Evolutionary conservation across 64 coral and sea anemone species (phyloP).

Genomic region (Actinia tenebrosa): DNA sequence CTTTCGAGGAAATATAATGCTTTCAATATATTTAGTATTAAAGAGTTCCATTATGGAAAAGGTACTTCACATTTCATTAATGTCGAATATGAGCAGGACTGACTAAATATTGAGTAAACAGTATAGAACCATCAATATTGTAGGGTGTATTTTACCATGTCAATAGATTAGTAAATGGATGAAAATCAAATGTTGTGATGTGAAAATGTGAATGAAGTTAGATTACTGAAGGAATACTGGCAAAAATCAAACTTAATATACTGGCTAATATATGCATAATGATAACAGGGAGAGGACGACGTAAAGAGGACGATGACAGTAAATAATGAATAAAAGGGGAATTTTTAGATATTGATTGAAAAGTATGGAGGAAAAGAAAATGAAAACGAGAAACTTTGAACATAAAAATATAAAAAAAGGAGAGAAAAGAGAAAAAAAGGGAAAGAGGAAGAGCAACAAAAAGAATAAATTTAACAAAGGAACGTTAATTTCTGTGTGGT

Average conservation of each 20-base stretch:
- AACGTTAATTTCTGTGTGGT: neutral
- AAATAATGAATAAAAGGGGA: neutral
- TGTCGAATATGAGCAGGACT: neutral
- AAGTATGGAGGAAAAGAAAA: neutral
- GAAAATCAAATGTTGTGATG: neutral
- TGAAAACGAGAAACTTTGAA: neutral
- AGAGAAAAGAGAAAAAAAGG: neutral
- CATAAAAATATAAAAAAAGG: neutral
- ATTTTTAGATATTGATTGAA: neutral
- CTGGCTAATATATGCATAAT: too few species aligned
- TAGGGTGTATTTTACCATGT: neutral
- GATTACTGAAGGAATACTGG: neutral
- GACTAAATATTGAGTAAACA: neutral
- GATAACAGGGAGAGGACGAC: too few species aligned
- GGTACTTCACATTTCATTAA: neutral
- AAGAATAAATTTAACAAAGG: neutral
- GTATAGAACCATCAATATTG: neutral
- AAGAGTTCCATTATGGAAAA: neutral
- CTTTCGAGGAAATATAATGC: neutral
- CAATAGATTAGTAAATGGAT: neutral
- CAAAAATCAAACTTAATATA: neutral
- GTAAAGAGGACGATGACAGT: too few species aligned
- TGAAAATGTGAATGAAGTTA: neutral
- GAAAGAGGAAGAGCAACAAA: neutral
- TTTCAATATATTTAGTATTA: neutral